phyloP scores from a whole-genome alignment of 2,888 invertebrate genomes.

The Apantesis nais region DNA sequence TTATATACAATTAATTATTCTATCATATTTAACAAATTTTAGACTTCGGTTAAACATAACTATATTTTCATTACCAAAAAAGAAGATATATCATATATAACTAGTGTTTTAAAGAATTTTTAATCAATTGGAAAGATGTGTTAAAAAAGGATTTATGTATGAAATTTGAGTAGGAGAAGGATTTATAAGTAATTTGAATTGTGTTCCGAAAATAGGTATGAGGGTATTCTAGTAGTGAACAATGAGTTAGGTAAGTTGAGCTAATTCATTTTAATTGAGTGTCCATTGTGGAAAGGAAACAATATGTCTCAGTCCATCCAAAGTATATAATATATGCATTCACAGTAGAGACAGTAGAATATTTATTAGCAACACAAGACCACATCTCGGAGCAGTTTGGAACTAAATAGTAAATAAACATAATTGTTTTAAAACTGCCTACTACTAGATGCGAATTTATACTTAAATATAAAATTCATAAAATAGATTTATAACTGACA shows the following conservation, averaged over 20 bases:
- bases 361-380: slow-evolving; percentile 44
- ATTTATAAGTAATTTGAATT: slow-evolving; percentile 19
- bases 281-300: slow-evolving; percentile 39
- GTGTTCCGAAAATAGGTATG: slow-evolving; percentile 37
- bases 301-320: slow-evolving; percentile 44
- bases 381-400: slow-evolving; percentile 62
- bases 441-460: slow-evolving; percentile 84
- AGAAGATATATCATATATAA: not conserved
- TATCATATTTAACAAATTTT: slow-evolving; percentile 18
- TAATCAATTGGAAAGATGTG: not conserved
- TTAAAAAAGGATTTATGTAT: slow-evolving; percentile 1
- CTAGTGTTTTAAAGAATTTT: not conserved
- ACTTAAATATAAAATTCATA: slow-evolving; percentile 82
- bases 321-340: slow-evolving; percentile 31
- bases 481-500: slow-evolving; percentile 86
- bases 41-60: slow-evolving; percentile 13
- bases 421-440: slow-evolving; percentile 84
- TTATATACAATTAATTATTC: slow-evolving; percentile 30
- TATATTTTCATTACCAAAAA: slow-evolving; percentile 10
- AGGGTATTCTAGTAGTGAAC: slow-evolving; percentile 24
- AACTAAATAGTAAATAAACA: slow-evolving; percentile 72
- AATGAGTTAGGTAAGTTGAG: slow-evolving; percentile 20
- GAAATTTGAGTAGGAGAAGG: not conserved
- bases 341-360: slow-evolving; percentile 32
- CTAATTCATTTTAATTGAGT: slow-evolving; percentile 21